These are phyloP conservation scores for Cordylochernes scorpioides DNA, from an alignment of 2,888 invertebrate species.

Conservation along the genomic window DNA sequence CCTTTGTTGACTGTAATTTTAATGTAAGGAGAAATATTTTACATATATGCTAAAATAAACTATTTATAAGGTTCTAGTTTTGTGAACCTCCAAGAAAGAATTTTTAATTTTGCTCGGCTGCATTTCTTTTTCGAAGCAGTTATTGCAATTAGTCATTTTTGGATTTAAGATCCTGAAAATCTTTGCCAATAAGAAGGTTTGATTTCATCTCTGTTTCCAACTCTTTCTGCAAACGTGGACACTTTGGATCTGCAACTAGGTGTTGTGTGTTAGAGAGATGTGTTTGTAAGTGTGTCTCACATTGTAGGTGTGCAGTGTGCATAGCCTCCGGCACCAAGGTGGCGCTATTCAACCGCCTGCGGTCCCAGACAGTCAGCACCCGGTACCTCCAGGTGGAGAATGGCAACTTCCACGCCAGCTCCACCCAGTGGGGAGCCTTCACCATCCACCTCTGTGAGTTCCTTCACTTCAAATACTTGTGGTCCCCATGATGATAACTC, in stretches of 20 bases:
- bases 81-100: background rate
- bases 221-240: too few species aligned
- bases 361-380: conserved; percentile 95
- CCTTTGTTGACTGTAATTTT: background rate
- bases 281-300: too few species aligned
- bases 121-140: background rate
- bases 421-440: conserved; percentile 98
- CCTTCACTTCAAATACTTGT: background rate
- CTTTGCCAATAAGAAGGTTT: too few species aligned
- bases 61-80: background rate
- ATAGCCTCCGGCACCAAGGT: conserved; percentile 98
- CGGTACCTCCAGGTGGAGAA: conserved; percentile 93
- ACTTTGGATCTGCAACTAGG: too few species aligned
- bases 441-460: conserved; percentile 60
- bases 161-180: too few species aligned
- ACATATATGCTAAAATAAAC: background rate
- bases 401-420: conserved; percentile 94
- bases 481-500: too few species aligned
- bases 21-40: background rate
- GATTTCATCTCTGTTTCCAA: too few species aligned
- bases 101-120: background rate
- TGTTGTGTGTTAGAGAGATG: too few species aligned
- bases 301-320: conserved; percentile 49
- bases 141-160: too few species aligned
- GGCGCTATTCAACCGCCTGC: conserved; percentile 82